Evolutionary conservation across 2,888 invertebrate genomes (phyloP).

Genomic region (Tineola bisselliella): DNA sequence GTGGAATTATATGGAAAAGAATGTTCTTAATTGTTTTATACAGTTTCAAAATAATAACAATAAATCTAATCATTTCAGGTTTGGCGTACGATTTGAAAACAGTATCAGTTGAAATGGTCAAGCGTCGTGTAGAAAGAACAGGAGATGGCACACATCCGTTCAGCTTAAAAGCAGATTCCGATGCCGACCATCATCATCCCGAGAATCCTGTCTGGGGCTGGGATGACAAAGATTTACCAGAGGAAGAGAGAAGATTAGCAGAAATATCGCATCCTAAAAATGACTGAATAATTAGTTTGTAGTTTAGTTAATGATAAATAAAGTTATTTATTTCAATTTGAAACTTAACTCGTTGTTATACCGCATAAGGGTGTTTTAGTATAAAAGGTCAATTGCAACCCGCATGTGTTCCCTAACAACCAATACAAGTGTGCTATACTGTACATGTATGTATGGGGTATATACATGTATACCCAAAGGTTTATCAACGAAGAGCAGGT

Average conservation of each 20-base stretch:
- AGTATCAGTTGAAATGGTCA: constrained; percentile 75
- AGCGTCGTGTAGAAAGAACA: constrained; percentile 74
- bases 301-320: neutral
- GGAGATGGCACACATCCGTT: constrained; percentile 74
- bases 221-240: constrained; percentile 80
- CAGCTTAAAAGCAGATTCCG: constrained; percentile 29
- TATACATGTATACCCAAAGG: no score
- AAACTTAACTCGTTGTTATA: no score
- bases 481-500: no score
- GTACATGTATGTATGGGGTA: no score
- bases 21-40: no score
- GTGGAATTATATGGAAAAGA: no score
- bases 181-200: constrained; percentile 56
- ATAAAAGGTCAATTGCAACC: no score
- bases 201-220: constrained; percentile 80
- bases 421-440: no score
- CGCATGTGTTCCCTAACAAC: no score
- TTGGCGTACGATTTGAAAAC: constrained; percentile 88
- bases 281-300: constrained; percentile 1
- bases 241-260: constrained; percentile 71
- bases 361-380: no score
- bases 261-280: constrained; percentile 39
- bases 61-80: constrained; percentile 53
- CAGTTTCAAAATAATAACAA: no score
- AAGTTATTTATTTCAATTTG: no score